These are phyloP conservation scores for Suillia variegata DNA, from an alignment of 2,888 invertebrate genomes.

Conservation along the genomic window DNA sequence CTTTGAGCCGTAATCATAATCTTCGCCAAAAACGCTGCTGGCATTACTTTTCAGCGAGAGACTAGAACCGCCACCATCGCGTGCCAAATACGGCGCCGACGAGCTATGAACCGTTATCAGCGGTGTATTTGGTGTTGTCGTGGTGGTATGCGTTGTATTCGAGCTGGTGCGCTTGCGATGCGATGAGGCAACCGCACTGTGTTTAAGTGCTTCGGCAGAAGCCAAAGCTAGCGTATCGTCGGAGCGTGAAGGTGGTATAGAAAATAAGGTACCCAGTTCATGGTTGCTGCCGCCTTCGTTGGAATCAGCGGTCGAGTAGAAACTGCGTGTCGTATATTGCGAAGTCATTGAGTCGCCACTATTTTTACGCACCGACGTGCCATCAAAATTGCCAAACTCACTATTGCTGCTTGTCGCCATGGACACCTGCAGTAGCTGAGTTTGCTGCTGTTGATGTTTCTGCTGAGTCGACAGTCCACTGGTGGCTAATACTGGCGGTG, in stretches of 20 bases:
- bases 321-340: constrained; percentile 63
- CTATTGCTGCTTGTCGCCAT: constrained; percentile 23
- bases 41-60: constrained; percentile 40
- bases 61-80: constrained; percentile 61
- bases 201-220: constrained; percentile 57
- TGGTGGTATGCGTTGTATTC: constrained; percentile 43
- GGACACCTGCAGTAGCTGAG: constrained; percentile 39
- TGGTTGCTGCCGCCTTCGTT: constrained; percentile 45
- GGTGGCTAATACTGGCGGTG: too few species aligned
- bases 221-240: constrained; percentile 74
- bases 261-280: constrained; percentile 50
- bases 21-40: too few species aligned
- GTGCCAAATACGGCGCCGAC: constrained; percentile 72
- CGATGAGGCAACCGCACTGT: constrained; percentile 65
- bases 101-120: constrained; percentile 47
- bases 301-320: constrained; percentile 57
- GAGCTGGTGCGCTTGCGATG: constrained; percentile 66
- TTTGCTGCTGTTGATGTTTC: constrained; percentile 28
- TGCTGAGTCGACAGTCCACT: neutral
- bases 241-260: constrained; percentile 78
- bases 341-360: constrained; percentile 65
- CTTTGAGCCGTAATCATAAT: constrained; percentile 42
- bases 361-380: constrained; percentile 62
- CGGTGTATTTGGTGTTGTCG: constrained; percentile 39
- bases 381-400: constrained; percentile 28